phyloP scores from a whole-genome alignment of 2,797 vertebrate species.

The Alosa sapidissima region DNA sequence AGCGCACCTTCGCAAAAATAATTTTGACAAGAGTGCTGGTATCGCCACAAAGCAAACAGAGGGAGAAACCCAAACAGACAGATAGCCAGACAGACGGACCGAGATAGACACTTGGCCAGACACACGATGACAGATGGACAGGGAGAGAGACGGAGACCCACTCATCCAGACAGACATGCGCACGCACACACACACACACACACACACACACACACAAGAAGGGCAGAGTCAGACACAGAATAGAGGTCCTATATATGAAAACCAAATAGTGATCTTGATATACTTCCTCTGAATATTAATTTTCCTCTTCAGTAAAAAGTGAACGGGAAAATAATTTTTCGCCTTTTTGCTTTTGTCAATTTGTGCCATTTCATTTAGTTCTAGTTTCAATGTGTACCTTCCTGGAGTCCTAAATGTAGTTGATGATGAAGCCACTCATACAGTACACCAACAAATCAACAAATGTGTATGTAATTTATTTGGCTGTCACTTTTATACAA shows the following conservation, averaged over 20 bases:
- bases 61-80: not conserved
- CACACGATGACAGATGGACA: slow-evolving; percentile 20
- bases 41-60: not conserved
- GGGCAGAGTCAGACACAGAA: not conserved
- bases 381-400: not conserved
- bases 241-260: not conserved
- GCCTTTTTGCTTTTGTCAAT: not conserved
- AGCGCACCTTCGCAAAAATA: not conserved
- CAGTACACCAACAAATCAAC: not conserved
- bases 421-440: not conserved
- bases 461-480: no score
- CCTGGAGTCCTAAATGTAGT: no score
- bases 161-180: not conserved
- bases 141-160: slow-evolving; percentile 29
- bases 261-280: not conserved
- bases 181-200: no score
- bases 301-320: no score
- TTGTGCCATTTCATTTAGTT: not conserved
- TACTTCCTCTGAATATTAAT: not conserved
- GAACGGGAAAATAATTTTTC: no score
- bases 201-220: no score
- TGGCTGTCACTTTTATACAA: no score
- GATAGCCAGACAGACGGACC: not conserved
- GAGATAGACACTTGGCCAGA: slow-evolving; percentile 21
- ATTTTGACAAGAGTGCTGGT: not conserved